Base-by-base conservation (phyloP, 2,797 vertebrate genomes). In the Crocodylus rhombifer region DNA sequence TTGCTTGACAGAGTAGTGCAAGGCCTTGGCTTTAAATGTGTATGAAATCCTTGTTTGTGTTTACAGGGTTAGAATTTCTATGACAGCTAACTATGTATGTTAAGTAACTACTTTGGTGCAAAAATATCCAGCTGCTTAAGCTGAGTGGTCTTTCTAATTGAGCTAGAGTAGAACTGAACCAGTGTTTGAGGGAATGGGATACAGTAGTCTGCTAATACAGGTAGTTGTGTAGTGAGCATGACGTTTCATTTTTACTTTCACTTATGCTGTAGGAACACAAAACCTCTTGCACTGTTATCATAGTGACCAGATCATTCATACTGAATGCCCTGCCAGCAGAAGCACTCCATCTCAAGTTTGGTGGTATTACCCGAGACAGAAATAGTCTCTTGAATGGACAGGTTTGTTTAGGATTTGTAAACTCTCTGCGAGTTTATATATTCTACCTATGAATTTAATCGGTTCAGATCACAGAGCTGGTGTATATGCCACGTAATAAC, bases 361-460 rank as follows among this genome's bases (percentile, higher is more conserved):
- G 17, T 82, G 57, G 30, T 85, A 60, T 57, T 92, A 63, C 79
- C 1, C 1, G 21, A 87, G 61, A 77, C 76, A 94, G 94, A 92
- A 95, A 79, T 71, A 90, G 26, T 57, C 14, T 65, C 62, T 81
- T 84, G 33, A 0, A 2, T 77, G 65, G 79, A 60, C 86, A 58
- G 62, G 80, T 69, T 82, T 93, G 51, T 56, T 23, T 15, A 21
- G 85, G 84, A 23, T 77, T 78, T 58, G 20, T 13, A 30, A 17
- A 20, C 42, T 51, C 42, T 51, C 42, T 51, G 42, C 42, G 10
- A 51, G 42, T 51, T 10, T 51, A 51, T 51, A 51, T 51, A 86
- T 15, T 25, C 23, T 80, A 1, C 78, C 62, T 23, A 63, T 69
- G 80, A 91, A 84, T 84, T 58, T 15, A 63, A 58, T 26, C 15